These are phyloP conservation scores for Noctua fimbriata DNA, from an alignment of 2,888 invertebrate genomes.

Conservation along the genomic window DNA sequence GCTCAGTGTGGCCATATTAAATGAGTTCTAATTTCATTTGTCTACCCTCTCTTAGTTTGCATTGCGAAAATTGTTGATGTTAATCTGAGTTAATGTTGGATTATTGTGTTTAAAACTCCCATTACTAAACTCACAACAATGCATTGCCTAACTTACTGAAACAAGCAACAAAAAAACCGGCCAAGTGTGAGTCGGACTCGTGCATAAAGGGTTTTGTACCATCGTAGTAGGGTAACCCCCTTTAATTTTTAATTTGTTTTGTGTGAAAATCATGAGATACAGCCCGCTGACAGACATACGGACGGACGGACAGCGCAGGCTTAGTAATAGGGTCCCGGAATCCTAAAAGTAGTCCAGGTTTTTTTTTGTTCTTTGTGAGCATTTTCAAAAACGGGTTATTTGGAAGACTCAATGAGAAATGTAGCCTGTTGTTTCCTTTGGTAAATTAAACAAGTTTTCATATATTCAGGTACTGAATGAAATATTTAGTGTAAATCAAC, in stretches of 20 bases:
- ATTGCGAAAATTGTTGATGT: conserved; percentile 19
- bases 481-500: not conserved
- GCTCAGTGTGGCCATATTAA: conserved; percentile 39
- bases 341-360: not conserved
- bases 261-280: no score
- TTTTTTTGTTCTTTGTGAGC: not conserved
- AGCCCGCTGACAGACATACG: no score
- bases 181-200: no score
- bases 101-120: not conserved
- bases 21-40: conserved; percentile 58
- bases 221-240: no score
- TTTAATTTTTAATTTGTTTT: no score
- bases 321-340: no score
- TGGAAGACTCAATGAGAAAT: no score
- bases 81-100: not conserved
- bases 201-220: no score
- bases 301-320: no score
- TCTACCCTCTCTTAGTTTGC: conserved; percentile 28
- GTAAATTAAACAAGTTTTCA: not conserved
- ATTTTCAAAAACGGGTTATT: not conserved
- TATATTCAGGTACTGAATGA: not conserved
- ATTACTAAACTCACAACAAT: not conserved
- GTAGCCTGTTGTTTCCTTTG: not conserved
- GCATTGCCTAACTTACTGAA: not conserved
- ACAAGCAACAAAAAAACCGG: not conserved